Conservation (phyloP, 2,113 vertebrate genomes). For the Telmatochromis sp. region DNA sequence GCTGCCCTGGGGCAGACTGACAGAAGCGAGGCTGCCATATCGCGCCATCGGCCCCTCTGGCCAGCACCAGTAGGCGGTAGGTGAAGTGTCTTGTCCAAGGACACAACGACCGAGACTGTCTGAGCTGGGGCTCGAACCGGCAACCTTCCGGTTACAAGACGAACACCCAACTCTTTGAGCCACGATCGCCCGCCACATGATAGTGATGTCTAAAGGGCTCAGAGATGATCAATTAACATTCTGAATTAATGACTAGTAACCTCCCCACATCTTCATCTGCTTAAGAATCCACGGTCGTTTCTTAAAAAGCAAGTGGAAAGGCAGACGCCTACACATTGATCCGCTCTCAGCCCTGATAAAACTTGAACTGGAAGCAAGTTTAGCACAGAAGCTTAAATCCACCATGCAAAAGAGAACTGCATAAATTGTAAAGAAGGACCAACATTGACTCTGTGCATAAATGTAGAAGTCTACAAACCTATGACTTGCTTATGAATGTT, state of each 20-base stretch:
- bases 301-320: neutral
- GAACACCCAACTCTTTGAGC: no score
- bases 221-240: neutral
- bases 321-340: neutral
- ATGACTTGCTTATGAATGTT: fast-evolving
- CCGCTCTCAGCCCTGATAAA: neutral
- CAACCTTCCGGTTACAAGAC: no score
- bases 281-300: neutral
- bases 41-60: no score
- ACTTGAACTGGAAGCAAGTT: neutral
- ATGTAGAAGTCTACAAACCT: neutral
- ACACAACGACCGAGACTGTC: no score
- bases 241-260: neutral
- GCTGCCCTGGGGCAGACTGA: no score
- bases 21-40: no score
- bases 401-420: neutral
- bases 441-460: neutral
- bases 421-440: neutral
- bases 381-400: neutral
- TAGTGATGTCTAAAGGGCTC: neutral
- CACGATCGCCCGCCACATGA: no score
- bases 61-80: no score
- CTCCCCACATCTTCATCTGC: neutral
- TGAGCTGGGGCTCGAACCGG: no score
- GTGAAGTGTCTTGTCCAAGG: no score